Percentiles rank a stretch among this genome's conserved stretches.
Evolutionary conservation across 2,113 vertebrate genomes (phyloP).

Genomic region (Megalops atlanticus): DNA sequence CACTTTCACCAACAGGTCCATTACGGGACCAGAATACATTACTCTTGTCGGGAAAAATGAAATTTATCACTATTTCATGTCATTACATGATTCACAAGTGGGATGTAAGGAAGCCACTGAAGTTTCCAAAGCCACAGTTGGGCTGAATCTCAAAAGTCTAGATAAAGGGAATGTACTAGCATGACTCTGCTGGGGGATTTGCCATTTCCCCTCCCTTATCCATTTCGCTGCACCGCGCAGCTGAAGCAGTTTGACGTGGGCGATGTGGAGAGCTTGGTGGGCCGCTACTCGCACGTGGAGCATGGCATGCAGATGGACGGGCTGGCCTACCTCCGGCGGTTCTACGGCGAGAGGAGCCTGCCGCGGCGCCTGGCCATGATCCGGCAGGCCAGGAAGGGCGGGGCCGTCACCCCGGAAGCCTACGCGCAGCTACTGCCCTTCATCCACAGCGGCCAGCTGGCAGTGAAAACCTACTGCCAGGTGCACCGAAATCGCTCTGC

Average conservation of each 20-base stretch:
- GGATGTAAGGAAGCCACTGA: too few relatives aligned
- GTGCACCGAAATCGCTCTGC: conserved; percentile 37
- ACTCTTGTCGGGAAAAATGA: too few relatives aligned
- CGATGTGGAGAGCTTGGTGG: conserved; percentile 73
- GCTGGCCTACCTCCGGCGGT: conserved; percentile 68
- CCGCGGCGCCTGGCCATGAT: conserved; percentile 72
- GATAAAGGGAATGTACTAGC: too few relatives aligned
- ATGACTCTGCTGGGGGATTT: too few relatives aligned
- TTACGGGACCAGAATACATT: too few relatives aligned
- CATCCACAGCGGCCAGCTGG: conserved; percentile 61
- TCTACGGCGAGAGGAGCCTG: conserved; percentile 72
- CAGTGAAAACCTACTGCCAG: conserved; percentile 69
- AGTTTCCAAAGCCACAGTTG: neutral
- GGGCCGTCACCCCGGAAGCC: conserved; percentile 72
- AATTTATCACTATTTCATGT: too few relatives aligned
- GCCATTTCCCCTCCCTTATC: neutral
- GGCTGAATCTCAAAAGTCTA: neutral
- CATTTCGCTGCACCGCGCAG: conserved; percentile 41
- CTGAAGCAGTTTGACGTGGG: conserved; percentile 76
- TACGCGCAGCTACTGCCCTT: conserved; percentile 69
- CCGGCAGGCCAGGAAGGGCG: conserved; percentile 70
- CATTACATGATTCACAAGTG: too few relatives aligned
- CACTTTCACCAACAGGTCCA: too few relatives aligned
- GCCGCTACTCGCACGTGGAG: conserved; percentile 71
- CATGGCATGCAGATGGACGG: conserved; percentile 75